Evolutionary conservation across 2,797 vertebrate genomes (phyloP).

Genomic region (Momotus momota): DNA sequence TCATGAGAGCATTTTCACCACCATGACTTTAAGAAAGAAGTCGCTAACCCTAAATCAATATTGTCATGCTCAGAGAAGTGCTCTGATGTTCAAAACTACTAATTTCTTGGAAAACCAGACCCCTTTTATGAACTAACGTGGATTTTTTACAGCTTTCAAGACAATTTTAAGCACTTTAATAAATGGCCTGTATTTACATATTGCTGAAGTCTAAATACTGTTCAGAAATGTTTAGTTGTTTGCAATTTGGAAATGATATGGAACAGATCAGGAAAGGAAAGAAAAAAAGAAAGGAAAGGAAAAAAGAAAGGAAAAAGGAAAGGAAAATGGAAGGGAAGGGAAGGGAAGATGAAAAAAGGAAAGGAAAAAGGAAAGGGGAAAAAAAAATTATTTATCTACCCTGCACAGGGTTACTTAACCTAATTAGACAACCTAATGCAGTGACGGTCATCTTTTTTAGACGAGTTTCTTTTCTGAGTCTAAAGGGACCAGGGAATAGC

Average conservation of each 20-base stretch:
- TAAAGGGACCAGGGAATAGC: not conserved
- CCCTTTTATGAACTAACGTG: not conserved
- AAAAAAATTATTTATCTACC: not conserved
- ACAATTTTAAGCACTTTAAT: constrained; percentile 21
- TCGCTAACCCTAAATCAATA: constrained; percentile 10
- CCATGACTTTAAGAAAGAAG: not conserved
- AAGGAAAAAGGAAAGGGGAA: too few species aligned
- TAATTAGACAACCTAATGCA: constrained; percentile 15
- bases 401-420: not conserved
- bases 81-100: not conserved
- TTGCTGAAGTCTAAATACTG: constrained; percentile 37
- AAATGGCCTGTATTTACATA: constrained; percentile 46
- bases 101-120: not conserved
- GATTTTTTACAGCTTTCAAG: constrained; percentile 38
- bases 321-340: too few species aligned
- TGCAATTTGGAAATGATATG: not conserved
- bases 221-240: constrained; percentile 29
- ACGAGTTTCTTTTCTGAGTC: not conserved
- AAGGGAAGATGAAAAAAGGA: too few species aligned
- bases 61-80: not conserved
- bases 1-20: not conserved
- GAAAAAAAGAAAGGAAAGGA: too few species aligned
- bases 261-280: not conserved
- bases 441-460: not conserved
- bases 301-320: not conserved